Conservation (phyloP, 2,113 vertebrate genomes). For the Tachysurus vachellii region DNA sequence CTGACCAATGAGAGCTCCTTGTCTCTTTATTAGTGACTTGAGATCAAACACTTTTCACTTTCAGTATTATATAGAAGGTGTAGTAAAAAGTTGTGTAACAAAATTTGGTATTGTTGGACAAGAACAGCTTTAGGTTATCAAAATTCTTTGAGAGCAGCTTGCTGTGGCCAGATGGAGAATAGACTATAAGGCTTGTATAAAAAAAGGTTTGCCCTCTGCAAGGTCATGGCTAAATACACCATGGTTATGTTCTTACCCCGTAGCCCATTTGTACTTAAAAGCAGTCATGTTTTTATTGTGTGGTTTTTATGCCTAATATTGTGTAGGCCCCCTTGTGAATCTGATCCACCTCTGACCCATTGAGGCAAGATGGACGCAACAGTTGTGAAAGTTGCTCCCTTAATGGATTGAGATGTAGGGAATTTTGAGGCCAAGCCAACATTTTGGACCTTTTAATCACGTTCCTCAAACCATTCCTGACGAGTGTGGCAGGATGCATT, state of each 20-base stretch:
- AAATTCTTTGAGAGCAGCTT: not conserved
- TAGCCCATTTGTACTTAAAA: not conserved
- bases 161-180: not conserved
- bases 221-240: not conserved
- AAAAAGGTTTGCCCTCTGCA: not conserved
- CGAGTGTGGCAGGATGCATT: not conserved
- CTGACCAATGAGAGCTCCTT: constrained; percentile 17
- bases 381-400: not conserved
- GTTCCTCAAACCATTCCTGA: not conserved
- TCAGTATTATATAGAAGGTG: not conserved
- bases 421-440: not conserved
- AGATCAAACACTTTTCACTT: not conserved
- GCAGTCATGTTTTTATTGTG: not conserved
- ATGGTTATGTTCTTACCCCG: not conserved
- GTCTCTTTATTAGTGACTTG: not conserved
- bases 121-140: not conserved
- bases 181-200: not conserved
- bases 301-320: not conserved
- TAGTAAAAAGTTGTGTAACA: not conserved
- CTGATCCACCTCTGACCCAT: not conserved
- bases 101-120: not conserved
- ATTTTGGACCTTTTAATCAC: not conserved
- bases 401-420: not conserved
- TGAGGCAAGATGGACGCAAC: not conserved
- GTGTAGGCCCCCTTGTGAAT: not conserved